Percentiles rank a stretch among this genome's conserved stretches.
Conservation (phyloP, 1,140 invertebrate genomes). For the Idris sp. region DNA sequence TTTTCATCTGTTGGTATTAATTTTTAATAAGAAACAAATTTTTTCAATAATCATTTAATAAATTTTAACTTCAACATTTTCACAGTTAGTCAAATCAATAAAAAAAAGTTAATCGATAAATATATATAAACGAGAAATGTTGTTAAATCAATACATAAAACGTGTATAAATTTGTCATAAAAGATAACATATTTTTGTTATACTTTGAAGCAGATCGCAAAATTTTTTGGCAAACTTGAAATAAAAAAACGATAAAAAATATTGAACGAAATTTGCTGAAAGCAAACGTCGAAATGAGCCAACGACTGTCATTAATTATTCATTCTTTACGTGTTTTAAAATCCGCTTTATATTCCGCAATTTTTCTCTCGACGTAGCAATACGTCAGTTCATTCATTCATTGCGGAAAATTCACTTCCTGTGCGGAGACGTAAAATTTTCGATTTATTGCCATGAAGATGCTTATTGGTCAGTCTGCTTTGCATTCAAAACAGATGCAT, state of each 20-base stretch:
- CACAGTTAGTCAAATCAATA: no score
- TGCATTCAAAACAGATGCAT: slow-evolving; percentile 24
- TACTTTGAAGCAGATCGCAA: slow-evolving; percentile 19
- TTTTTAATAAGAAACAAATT: no score
- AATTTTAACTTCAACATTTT: no score
- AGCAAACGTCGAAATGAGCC: slow-evolving; percentile 3
- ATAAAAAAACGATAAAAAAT: not conserved
- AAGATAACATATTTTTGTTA: slow-evolving; percentile 6
- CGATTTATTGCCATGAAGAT: slow-evolving; percentile 12
- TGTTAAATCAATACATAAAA: no score
- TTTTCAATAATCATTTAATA: no score
- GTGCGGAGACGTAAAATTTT: not conserved
- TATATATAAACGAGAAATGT: no score
- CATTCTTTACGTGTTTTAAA: slow-evolving; percentile 20
- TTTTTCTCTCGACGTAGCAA: slow-evolving; percentile 19
- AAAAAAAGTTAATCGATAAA: no score
- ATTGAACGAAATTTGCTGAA: not conserved
- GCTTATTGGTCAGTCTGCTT: slow-evolving; percentile 15
- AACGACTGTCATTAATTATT: slow-evolving; percentile 20
- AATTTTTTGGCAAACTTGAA: no score
- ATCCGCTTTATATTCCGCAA: slow-evolving; percentile 11
- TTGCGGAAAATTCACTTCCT: slow-evolving; percentile 5
- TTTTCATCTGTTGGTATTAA: no score
- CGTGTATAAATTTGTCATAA: no score
- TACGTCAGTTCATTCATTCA: slow-evolving; percentile 9